Evolutionary conservation across 2,797 vertebrate genomes (phyloP), one percentile per base, ranked within the genome.

Genomic region (Smutsia temminckii): DNA sequence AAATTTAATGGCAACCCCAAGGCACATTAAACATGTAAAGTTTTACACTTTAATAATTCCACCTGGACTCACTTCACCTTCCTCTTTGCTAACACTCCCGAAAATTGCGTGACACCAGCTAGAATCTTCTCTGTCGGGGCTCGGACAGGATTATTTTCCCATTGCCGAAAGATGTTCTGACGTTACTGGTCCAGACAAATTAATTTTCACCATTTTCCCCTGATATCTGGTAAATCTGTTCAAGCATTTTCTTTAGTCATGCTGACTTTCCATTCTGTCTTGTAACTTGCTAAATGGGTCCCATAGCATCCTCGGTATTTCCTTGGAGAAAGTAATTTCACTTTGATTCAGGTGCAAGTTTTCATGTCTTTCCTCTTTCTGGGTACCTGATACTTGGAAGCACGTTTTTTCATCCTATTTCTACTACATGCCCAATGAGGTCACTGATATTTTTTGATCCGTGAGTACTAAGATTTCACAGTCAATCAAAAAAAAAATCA

Each of bases 61-160:
- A 13, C n/a, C 51, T 74, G 9, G 21, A 9, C 8, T 68, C 23
- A 18, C 20, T 66, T 42, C n/a, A 27, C 23, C 27, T 83, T 71
- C 6, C 20, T n/a, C 17, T 34, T 27, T 53, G 34, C 40, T 61
- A 3, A 42, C 17, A 40, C 8, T 9, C 32, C 49, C 1, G 0
- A 55, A 27, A 51, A 8, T 20, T 32, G 14, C 16, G 6, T 1
- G 17, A 9, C 8, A 0, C 12, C 0, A 8, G 5, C 20, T 18
- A 14, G 18, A 23, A 16, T 1, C 1, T 8, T 29, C 18, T 40
- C 59, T 32, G 23, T 17, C 3, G 1, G 21, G n/a, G 5, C 32
- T 74, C 10, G 34, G 34, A 66, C 18, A 37, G 0, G 9, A 88
- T 55, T 34, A 0, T 57, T 42, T 55, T 42, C 59, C 32, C 25